Conservation (phyloP, 2,888 invertebrate species). For the Cetonia aurata region DNA sequence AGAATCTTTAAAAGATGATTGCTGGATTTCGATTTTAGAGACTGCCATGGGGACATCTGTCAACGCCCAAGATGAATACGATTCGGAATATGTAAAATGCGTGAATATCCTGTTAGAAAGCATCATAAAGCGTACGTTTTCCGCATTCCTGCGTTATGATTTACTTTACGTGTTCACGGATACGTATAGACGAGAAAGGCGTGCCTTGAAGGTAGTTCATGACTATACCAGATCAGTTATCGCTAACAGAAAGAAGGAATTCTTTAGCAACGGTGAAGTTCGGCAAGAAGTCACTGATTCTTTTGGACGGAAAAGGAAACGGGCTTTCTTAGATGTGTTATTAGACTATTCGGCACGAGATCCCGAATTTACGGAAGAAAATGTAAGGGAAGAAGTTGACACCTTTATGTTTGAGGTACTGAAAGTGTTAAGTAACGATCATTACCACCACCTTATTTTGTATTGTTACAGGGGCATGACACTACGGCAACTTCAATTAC, state of each 20-base stretch:
- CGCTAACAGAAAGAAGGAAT: constrained; percentile 62
- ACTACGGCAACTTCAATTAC: constrained; percentile 63
- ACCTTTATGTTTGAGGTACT: constrained; percentile 51
- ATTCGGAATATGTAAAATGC: constrained; percentile 79
- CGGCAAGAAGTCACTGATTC: constrained; percentile 11
- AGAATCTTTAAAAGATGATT: not conserved
- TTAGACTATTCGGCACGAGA: constrained; percentile 55
- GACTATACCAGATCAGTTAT: constrained; percentile 72
- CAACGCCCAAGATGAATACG: constrained; percentile 76
- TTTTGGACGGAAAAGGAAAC: constrained; percentile 38
- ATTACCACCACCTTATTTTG: not conserved
- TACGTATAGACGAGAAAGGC: constrained; percentile 70
- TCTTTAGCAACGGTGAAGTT: not conserved
- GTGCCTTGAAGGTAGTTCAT: constrained; percentile 68
- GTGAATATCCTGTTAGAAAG: constrained; percentile 68
- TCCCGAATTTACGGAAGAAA: constrained; percentile 59
- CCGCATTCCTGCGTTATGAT: constrained; percentile 68
- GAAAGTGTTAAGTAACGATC: no score
- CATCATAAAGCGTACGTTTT: constrained; percentile 51
- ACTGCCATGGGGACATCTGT: constrained; percentile 82
- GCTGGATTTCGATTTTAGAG: constrained; percentile 6
- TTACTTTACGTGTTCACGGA: constrained; percentile 68
- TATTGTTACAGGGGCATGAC: constrained; percentile 60
- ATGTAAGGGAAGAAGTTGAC: constrained; percentile 51
- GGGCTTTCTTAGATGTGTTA: constrained; percentile 49